Evolutionary conservation across 2,797 vertebrate species (phyloP).

Genomic region (Leuciscus waleckii): DNA sequence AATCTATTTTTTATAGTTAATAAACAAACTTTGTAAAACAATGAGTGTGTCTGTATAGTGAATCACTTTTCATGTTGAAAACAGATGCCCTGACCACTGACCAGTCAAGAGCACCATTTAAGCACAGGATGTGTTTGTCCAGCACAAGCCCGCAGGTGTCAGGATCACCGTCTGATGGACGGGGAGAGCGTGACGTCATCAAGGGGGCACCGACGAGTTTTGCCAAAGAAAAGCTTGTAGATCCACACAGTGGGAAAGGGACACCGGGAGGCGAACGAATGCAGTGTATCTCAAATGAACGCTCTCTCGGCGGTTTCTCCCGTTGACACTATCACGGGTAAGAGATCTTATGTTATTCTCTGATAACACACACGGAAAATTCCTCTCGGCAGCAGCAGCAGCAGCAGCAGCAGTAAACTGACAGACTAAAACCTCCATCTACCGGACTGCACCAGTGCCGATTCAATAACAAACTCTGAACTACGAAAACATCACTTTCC

Average conservation of each 20-base stretch:
- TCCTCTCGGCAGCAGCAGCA: conserved; percentile 44
- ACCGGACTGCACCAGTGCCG: conserved; percentile 43
- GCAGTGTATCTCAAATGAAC: neutral
- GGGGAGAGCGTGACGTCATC: conserved; percentile 61
- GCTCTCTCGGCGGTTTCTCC: conserved; percentile 6
- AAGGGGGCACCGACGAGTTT: conserved; percentile 59
- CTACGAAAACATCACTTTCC: conserved; percentile 31
- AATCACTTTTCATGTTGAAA: neutral
- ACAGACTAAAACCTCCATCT: conserved; percentile 46
- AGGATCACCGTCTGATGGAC: conserved; percentile 53
- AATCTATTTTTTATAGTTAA: neutral
- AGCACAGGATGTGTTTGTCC: conserved; percentile 35
- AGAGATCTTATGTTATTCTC: conserved; percentile 52
- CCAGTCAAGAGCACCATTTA: neutral
- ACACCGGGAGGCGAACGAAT: conserved; percentile 9
- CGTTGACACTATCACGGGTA: conserved; percentile 37
- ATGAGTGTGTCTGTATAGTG: neutral
- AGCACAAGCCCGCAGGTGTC: conserved; percentile 61
- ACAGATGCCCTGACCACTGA: neutral
- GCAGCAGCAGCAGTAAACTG: conserved; percentile 35
- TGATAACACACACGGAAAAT: conserved; percentile 41
- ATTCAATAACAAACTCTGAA: conserved; percentile 42
- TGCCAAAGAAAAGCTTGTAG: conserved; percentile 44
- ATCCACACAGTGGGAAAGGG: neutral
- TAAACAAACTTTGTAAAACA: neutral